Conservation (phyloP, 2,797 vertebrate genomes). For the Sorex maritimensis region DNA sequence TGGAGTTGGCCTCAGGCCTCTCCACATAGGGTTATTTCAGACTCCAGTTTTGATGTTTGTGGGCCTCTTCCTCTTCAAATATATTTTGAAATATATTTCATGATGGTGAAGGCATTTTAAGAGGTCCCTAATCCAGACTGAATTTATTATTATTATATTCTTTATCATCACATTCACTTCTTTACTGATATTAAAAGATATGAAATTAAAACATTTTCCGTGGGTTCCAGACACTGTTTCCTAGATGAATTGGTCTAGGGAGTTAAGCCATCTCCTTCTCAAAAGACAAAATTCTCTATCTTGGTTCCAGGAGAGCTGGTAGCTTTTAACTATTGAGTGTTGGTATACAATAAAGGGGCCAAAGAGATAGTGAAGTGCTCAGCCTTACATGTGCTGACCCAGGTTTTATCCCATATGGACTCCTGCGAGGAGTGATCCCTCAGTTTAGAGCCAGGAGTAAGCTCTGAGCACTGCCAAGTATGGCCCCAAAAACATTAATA, state of each 20-base stretch:
- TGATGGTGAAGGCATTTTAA: neutral
- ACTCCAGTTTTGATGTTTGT: neutral
- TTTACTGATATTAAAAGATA: constrained; percentile 14
- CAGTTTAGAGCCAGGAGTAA: too few species aligned
- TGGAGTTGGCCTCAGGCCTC: neutral
- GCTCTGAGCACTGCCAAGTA: too few species aligned
- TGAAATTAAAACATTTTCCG: neutral
- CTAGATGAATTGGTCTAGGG: neutral
- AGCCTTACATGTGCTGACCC: too few species aligned
- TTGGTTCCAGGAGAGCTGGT: neutral
- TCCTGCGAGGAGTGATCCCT: too few species aligned
- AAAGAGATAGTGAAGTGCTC: too few species aligned
- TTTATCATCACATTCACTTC: constrained; percentile 6
- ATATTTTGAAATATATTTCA: constrained; percentile 20
- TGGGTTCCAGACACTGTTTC: neutral
- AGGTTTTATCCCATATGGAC: too few species aligned
- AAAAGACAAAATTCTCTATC: neutral
- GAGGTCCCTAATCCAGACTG: neutral
- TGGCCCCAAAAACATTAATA: too few species aligned
- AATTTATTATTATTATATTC: neutral
- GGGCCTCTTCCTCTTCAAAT: neutral
- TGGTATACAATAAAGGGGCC: neutral
- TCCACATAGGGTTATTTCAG: neutral
- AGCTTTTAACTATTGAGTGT: constrained; percentile 2
- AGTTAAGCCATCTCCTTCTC: neutral